A percentile compares a stretch with the other conserved stretches of the same genome.
Evolutionary conservation across 1,140 invertebrate species (phyloP).

Genomic region (Eufriesea mexicana): DNA sequence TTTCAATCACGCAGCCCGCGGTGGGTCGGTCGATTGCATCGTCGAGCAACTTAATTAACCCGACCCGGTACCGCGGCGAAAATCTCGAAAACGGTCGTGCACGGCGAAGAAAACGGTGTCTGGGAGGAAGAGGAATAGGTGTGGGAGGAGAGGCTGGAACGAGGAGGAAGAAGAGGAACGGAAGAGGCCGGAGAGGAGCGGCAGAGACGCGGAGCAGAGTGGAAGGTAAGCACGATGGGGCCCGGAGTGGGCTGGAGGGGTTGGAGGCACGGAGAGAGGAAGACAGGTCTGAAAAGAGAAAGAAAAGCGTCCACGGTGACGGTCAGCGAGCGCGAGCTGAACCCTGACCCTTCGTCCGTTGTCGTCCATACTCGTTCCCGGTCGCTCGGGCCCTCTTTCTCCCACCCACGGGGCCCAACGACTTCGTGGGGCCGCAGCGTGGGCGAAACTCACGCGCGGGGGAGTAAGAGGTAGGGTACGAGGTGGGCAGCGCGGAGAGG

Average conservation of each 20-base stretch:
- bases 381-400: slow-evolving; percentile 50
- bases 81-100: slow-evolving; percentile 16
- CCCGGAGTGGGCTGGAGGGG: no score
- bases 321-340: slow-evolving; percentile 82
- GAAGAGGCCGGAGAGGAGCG: background rate
- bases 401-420: slow-evolving; percentile 49
- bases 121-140: background rate
- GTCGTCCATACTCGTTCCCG: slow-evolving; percentile 59
- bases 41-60: slow-evolving; percentile 29
- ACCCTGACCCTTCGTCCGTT: slow-evolving; percentile 77
- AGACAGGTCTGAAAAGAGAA: slow-evolving; percentile 66
- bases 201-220: no score
- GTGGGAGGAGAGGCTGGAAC: background rate
- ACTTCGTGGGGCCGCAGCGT: slow-evolving; percentile 73
- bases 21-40: slow-evolving; percentile 20
- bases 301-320: slow-evolving; percentile 80
- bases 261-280: slow-evolving; percentile 15
- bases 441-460: slow-evolving; percentile 73
- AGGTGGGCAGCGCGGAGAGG: slow-evolving; percentile 76
- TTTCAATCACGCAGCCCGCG: slow-evolving; percentile 7
- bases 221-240: no score
- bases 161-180: background rate
- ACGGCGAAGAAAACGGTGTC: slow-evolving; percentile 8
- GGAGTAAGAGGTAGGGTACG: slow-evolving; percentile 63
- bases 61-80: slow-evolving; percentile 1